Evolutionary conservation across 2,113 vertebrate genomes (phyloP).

Genomic region (Baryphthengus martii): DNA sequence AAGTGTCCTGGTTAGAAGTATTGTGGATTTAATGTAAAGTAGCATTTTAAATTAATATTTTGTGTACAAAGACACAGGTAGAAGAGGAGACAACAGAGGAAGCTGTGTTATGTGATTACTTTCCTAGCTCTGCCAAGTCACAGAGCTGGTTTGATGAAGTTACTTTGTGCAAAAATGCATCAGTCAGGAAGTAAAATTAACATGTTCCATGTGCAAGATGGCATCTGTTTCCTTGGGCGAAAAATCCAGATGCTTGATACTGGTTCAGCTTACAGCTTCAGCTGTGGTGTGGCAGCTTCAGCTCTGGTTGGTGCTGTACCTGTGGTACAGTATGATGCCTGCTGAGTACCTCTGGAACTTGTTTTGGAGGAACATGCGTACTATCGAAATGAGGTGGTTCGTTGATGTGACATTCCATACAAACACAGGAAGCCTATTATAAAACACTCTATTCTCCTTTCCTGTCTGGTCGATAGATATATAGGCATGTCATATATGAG

Average conservation of each 20-base stretch:
- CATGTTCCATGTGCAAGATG: background rate
- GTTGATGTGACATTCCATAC: constrained; percentile 4
- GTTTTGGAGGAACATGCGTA: background rate
- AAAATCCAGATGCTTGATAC: background rate
- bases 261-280: background rate
- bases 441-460: constrained; percentile 41
- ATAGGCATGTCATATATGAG: background rate
- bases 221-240: background rate
- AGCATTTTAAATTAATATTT: background rate
- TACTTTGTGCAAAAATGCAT: background rate
- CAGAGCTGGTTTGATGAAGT: background rate
- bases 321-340: background rate
- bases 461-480: background rate
- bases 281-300: background rate
- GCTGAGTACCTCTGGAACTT: background rate
- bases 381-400: background rate
- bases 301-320: background rate
- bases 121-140: background rate
- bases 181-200: constrained; percentile 4
- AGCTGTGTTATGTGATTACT: background rate
- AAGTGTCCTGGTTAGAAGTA: background rate
- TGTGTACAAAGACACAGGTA: background rate
- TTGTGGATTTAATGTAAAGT: background rate
- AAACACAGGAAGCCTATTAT: constrained; percentile 51
- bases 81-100: background rate